Evolutionary conservation across 2,797 vertebrate species (phyloP).

Genomic region (Tenualosa ilisha): DNA sequence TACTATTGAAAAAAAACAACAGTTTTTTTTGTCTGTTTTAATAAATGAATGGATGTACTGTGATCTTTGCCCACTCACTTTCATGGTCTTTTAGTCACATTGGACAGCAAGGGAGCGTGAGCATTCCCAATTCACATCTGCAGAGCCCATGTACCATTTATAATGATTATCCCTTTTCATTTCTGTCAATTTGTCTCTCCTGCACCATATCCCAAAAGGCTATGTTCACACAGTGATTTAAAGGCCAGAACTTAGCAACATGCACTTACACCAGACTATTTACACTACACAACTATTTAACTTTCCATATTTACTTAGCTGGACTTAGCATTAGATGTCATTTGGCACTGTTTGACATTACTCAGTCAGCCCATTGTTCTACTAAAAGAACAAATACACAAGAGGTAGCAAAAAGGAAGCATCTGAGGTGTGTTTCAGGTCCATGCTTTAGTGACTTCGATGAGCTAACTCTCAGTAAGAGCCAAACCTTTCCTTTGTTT

Average conservation of each 20-base stretch:
- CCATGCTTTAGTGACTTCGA: no score
- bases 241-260: neutral
- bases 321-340: neutral
- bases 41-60: neutral
- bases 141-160: neutral
- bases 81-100: slow-evolving; percentile 25
- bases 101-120: slow-evolving; percentile 23
- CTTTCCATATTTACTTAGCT: neutral
- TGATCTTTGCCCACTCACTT: slow-evolving; percentile 11
- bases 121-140: neutral
- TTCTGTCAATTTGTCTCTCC: slow-evolving; percentile 6
- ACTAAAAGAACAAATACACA: neutral
- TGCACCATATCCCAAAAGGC: neutral
- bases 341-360: neutral
- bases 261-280: neutral
- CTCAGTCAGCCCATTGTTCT: neutral
- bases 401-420: no score
- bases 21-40: no score
- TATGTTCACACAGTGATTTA: neutral
- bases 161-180: slow-evolving; percentile 21
- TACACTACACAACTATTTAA: neutral
- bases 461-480: no score
- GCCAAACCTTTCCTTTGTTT: no score
- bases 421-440: no score
- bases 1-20: no score